Evolutionary conservation across 2,797 vertebrate species (phyloP).

Genomic region (Cirrhinus molitorella): DNA sequence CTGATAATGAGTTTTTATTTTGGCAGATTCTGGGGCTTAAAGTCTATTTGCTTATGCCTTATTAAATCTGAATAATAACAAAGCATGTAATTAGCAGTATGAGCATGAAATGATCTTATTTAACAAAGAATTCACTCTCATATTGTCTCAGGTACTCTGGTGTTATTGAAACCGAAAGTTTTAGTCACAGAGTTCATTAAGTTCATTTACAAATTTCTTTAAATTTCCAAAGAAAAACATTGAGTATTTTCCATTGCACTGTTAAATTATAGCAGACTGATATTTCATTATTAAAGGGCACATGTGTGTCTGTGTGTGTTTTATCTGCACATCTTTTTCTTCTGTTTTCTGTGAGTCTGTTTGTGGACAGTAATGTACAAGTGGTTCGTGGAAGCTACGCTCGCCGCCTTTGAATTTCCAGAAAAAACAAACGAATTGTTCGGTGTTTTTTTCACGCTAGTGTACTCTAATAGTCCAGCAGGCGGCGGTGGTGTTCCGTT

Average conservation of each 20-base stretch:
- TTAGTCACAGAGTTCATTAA: conserved; percentile 31
- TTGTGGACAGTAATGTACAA: background rate
- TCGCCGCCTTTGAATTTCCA: background rate
- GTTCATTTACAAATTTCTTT: conserved; percentile 19
- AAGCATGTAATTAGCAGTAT: conserved; percentile 32
- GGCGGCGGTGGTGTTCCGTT: background rate
- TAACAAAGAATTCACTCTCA: background rate
- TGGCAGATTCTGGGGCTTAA: background rate
- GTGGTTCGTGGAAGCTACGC: background rate
- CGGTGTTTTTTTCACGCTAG: background rate
- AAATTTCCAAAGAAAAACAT: conserved; percentile 2
- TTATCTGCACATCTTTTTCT: background rate
- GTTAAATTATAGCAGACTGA: conserved; percentile 1
- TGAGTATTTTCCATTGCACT: background rate
- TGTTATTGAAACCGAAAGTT: conserved; percentile 10
- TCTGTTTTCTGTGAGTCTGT: too few species aligned
- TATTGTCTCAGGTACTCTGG: background rate
- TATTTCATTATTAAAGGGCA: conserved; percentile 29
- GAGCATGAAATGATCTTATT: conserved; percentile 6
- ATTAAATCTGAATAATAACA: conserved; percentile 43
- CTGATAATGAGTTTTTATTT: conserved; percentile 26
- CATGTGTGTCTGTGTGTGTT: background rate
- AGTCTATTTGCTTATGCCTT: conserved; percentile 25
- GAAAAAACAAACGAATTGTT: background rate
- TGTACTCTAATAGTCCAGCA: background rate